Evolutionary conservation across 35 echinoderm and acorn worm species (phyloP), one percentile per base, ranked within the genome.

Genomic region (Heliocidaris erythrogramma): DNA sequence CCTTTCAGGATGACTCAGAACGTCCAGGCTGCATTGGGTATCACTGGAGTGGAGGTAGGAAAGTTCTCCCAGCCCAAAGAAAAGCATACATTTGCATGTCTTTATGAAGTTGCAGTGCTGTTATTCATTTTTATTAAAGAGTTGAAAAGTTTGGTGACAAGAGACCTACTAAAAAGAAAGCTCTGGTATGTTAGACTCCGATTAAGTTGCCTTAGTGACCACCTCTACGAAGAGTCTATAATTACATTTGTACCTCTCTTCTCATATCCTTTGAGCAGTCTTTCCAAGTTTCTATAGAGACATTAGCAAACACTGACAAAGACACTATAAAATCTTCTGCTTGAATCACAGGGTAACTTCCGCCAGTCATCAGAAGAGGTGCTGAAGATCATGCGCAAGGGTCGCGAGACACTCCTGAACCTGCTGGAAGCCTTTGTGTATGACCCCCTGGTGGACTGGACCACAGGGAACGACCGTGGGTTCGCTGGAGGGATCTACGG

Each of bases 1-100:
- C 98, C 98, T 71, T 99, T 99, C 93, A 96, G 98, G 47, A 97
- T 99, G 94, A 99, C 98, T 47, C 98, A 97, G 95, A 99, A 99
- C 85, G 96, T 99, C 24, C 94, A 99, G 86, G 35, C 91, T 65
- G 98, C 98, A 30, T 94, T 99, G 30, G 98, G 98, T 48, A 94
- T 99, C 21, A 99, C 98, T 49, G 98, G 97, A 48, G 97, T 97
- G 24, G 98, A 99, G 96, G 98, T 99, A 95, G 96, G 59, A 78
- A 78, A 78, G 27, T 7, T 17, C 65, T 24, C 65, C 17, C 30
- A 78, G 27, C 61, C 24, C 5, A 8, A 7, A 6, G 60, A 78
- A 18, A 78, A 21, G n/a, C n/a, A n/a, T n/a, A 78, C 17, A 24
- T 18, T 16, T 2, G 5, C 65, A 78, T 27, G 21, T 24, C 21